phyloP scores from a whole-genome alignment of 2,797 vertebrate species.

The Chelmon rostratus region DNA sequence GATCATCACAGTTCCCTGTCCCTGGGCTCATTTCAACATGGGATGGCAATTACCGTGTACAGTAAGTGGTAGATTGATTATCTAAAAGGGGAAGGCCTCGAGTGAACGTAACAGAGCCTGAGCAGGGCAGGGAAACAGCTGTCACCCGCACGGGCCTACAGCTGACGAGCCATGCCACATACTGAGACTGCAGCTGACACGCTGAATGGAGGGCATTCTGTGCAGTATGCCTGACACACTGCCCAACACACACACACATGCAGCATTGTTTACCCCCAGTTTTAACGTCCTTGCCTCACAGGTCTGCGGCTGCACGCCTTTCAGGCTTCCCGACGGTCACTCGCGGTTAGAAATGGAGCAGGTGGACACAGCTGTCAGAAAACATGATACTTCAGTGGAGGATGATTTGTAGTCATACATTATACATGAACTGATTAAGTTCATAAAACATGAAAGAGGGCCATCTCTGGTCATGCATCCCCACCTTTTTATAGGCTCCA shows the following conservation, averaged over 20 bases:
- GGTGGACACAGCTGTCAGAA: slow-evolving; percentile 68
- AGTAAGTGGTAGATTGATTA: slow-evolving; percentile 79
- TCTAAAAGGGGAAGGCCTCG: slow-evolving; percentile 65
- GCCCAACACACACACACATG: slow-evolving; percentile 35
- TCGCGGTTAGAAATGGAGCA: slow-evolving; percentile 52
- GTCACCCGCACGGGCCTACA: slow-evolving; percentile 74
- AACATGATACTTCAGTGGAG: slow-evolving; percentile 7
- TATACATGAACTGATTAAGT: slow-evolving; percentile 60
- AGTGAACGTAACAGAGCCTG: slow-evolving; percentile 48
- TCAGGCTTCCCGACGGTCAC: slow-evolving; percentile 24
- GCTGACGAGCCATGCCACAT: slow-evolving; percentile 76
- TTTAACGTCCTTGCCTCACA: slow-evolving; percentile 24
- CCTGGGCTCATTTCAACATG: slow-evolving; percentile 66
- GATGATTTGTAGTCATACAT: slow-evolving; percentile 66
- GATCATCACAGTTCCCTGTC: slow-evolving; percentile 68
- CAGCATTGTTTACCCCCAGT: slow-evolving; percentile 19
- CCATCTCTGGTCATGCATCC: slow-evolving; percentile 36
- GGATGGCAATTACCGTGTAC: slow-evolving; percentile 76
- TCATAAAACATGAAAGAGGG: slow-evolving; percentile 65
- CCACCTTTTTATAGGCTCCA: slow-evolving; percentile 1
- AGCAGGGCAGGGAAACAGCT: slow-evolving; percentile 74
- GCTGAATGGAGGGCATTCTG: slow-evolving; percentile 63
- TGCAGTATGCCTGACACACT: slow-evolving; percentile 55
- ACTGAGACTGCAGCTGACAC: slow-evolving; percentile 78
- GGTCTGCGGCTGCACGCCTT: slow-evolving; percentile 27